Evolutionary conservation across 2,797 vertebrate genomes (phyloP), one percentile per base, ranked within the genome.

Genomic region (Crypturellus tataupa): DNA sequence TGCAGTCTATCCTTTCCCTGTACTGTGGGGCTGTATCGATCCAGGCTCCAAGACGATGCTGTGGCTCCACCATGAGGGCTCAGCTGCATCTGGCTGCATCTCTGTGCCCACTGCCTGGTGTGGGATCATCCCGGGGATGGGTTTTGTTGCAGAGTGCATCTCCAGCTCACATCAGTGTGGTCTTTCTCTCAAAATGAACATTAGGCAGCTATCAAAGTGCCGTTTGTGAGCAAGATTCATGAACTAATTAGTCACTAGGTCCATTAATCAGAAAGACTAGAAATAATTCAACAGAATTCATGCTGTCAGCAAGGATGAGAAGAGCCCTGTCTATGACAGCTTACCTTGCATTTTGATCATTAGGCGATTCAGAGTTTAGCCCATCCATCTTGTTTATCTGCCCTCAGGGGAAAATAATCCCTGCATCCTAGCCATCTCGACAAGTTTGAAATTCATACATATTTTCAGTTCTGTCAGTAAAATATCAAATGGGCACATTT

Each of bases 341-440:
- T 94, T 95, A 96, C 94, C 87, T 95, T 94, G 95, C 91, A 91
- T 96, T 97, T 95, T 97, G 95, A 97, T 96, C 96, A 96, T 97
- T 97, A 96, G 95, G 92, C 35, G 35, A 95, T 96, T 96, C 75
- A 0, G 71, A 94, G 92, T 96, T 96, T 95, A 96, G 93, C 62
- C 93, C 84, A 97, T 97, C 93, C 71, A 6, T 97, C 96, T 97
- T 97, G 92, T 97, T 97, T 96, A 97, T 97, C 93, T 96, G 93
- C 85, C 96, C 96, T 96, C 84, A 51, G 96, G 96, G 95, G 96
- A 95, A 97, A 95, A 95, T 96, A 96, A 94, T 96, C 87, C 85
- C 85, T 96, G 85, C 94, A 95, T 95, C 94, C 93, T 67, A 93
- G 87, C 80, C 85, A 95, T 96, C 92, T 95, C 65, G 5, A 94